Evolutionary conservation across 2,797 vertebrate genomes (phyloP).

Genomic region (Myotis vivesi): DNA sequence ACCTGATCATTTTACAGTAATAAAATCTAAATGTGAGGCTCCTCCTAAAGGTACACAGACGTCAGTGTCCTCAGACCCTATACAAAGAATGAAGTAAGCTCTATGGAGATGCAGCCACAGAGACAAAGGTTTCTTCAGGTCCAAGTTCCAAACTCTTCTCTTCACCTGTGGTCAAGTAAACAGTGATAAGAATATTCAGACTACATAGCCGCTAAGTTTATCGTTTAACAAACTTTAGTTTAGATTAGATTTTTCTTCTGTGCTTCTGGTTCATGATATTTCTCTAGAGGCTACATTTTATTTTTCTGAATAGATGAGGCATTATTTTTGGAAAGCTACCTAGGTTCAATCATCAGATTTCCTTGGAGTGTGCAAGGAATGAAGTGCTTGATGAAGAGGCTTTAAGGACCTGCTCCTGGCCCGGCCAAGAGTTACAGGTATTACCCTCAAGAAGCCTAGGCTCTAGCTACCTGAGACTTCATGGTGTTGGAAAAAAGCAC

Average conservation of each 20-base stretch:
- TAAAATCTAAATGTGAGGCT: slow-evolving; percentile 1
- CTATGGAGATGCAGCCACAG: rapidly evolving
- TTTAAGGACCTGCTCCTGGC: neutral
- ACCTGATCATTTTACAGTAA: slow-evolving; percentile 29
- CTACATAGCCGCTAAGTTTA: neutral
- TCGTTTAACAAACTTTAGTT: neutral
- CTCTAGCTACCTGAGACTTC: neutral
- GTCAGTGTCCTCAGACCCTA: neutral
- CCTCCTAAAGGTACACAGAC: neutral
- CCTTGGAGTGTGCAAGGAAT: neutral
- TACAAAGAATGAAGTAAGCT: neutral
- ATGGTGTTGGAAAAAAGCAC: neutral
- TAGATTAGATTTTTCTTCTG: neutral
- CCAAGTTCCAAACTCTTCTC: neutral
- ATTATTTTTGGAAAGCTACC: neutral
- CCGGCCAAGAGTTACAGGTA: neutral
- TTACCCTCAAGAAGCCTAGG: neutral
- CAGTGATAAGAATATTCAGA: neutral
- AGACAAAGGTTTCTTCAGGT: neutral
- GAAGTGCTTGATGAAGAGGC: neutral
- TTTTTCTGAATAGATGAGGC: neutral
- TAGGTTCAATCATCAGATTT: neutral
- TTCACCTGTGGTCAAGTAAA: neutral
- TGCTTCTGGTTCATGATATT: neutral
- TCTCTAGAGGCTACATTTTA: neutral